Conservation (phyloP, 2,888 invertebrate genomes). For the Drosophila fulvimacula region DNA sequence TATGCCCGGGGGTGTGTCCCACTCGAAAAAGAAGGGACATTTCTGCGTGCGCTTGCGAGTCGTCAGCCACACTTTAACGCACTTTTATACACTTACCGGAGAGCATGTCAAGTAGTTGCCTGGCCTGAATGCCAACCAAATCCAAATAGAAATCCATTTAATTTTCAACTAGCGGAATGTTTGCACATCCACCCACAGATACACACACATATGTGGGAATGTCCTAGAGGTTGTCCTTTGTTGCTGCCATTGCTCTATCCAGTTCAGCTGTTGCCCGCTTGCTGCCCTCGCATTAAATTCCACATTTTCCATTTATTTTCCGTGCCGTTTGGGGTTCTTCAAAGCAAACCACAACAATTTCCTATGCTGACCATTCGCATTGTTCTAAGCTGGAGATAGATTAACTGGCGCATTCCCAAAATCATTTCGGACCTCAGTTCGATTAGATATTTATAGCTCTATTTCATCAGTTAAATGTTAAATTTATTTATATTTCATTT, state of each 20-base stretch:
- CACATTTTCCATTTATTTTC: conserved; percentile 28
- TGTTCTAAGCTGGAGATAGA: conserved; percentile 6
- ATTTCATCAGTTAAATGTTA: neutral
- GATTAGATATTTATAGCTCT: neutral
- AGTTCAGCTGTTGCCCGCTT: conserved; percentile 4
- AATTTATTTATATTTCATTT: neutral
- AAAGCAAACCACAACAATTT: conserved; percentile 33
- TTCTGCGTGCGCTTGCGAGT: conserved; percentile 29
- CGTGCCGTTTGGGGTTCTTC: conserved; percentile 8
- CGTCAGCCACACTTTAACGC: conserved; percentile 61
- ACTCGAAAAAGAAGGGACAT: conserved; percentile 57
- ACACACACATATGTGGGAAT: conserved; percentile 3
- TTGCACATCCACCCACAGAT: conserved; percentile 39
- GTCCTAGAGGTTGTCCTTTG: conserved; percentile 3
- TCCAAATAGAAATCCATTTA: conserved; percentile 79
- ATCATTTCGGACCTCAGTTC: neutral
- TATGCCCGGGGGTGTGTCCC: neutral
- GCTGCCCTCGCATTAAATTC: conserved; percentile 32
- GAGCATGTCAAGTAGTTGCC: conserved; percentile 63
- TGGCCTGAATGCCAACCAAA: conserved; percentile 41
- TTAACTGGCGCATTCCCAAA: neutral
- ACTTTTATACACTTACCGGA: conserved; percentile 59
- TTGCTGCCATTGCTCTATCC: conserved; percentile 4
- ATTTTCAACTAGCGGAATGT: conserved; percentile 74
- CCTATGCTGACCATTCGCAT: conserved; percentile 22